phyloP scores from a whole-genome alignment of 2,797 vertebrate species.

The Euthynnus affinis region DNA sequence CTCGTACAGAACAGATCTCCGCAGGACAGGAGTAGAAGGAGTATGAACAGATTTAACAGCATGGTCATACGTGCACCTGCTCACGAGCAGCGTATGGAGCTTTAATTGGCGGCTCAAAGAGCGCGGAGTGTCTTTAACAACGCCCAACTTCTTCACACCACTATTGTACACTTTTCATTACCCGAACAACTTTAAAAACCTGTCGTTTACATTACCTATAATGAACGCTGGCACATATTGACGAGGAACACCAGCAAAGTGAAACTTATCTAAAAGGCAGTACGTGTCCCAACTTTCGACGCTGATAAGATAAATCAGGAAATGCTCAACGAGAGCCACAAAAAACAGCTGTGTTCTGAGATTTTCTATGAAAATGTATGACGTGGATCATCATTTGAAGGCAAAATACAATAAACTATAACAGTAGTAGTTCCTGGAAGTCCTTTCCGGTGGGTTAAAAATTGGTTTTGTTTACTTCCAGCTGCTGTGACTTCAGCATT shows the following conservation, averaged over 20 bases:
- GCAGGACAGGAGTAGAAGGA: conserved; percentile 71
- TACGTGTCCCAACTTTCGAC: conserved; percentile 33
- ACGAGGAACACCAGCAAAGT: background rate
- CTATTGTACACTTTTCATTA: background rate
- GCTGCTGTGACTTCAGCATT: conserved; percentile 33
- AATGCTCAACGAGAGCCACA: conserved; percentile 20
- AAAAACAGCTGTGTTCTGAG: background rate
- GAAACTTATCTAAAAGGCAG: conserved; percentile 15
- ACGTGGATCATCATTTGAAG: background rate
- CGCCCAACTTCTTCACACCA: conserved; percentile 3
- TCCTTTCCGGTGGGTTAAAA: background rate
- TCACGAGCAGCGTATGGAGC: conserved; percentile 30
- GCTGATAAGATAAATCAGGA: conserved; percentile 52
- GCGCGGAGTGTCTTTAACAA: conserved; percentile 17
- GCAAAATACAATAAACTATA: background rate
- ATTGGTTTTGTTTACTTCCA: conserved; percentile 60
- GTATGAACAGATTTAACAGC: conserved; percentile 72
- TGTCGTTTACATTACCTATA: conserved; percentile 14
- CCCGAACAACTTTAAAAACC: background rate
- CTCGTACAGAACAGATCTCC: conserved; percentile 73
- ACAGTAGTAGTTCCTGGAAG: background rate
- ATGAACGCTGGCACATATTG: conserved; percentile 8
- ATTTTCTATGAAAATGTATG: background rate
- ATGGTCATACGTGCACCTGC: conserved; percentile 73
- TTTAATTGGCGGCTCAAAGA: conserved; percentile 19